These are phyloP conservation scores for Sicus ferrugineus DNA, from an alignment of 2,888 invertebrate species.

Conservation along the genomic window DNA sequence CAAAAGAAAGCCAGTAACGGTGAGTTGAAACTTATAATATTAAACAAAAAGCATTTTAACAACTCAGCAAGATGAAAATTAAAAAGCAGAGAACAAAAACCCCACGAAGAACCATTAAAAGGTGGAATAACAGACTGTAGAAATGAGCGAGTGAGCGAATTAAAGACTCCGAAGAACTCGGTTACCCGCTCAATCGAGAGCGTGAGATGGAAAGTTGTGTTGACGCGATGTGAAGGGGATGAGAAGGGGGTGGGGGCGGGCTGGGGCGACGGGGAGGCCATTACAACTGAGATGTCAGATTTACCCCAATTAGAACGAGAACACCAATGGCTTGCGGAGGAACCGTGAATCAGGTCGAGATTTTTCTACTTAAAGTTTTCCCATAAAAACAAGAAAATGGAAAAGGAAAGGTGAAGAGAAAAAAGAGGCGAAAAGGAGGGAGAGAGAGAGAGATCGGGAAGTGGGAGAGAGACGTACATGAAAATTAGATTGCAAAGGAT, in stretches of 20 bases:
- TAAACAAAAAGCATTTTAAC: too few relatives aligned
- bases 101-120: background rate
- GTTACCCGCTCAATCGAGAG: too few relatives aligned
- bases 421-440: too few relatives aligned
- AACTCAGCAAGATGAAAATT: too few relatives aligned
- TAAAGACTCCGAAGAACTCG: too few relatives aligned
- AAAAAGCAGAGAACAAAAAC: background rate
- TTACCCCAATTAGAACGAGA: constrained; percentile 31
- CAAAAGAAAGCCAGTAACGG: background rate
- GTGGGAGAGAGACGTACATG: background rate
- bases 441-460: background rate
- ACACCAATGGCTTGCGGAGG: background rate
- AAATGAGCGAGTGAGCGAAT: too few relatives aligned
- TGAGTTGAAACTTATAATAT: too few relatives aligned
- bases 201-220: too few relatives aligned
- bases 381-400: background rate
- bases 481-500: background rate
- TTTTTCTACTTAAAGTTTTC: background rate
- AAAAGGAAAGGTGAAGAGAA: background rate
- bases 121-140: too few relatives aligned
- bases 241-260: too few relatives aligned
- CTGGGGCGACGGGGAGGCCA: background rate
- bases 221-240: background rate
- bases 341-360: background rate
- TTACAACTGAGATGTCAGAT: constrained; percentile 31